Evolutionary conservation across 2,113 vertebrate genomes (phyloP), one percentile per base, ranked within the genome.

Genomic region (Arvicanthis niloticus): DNA sequence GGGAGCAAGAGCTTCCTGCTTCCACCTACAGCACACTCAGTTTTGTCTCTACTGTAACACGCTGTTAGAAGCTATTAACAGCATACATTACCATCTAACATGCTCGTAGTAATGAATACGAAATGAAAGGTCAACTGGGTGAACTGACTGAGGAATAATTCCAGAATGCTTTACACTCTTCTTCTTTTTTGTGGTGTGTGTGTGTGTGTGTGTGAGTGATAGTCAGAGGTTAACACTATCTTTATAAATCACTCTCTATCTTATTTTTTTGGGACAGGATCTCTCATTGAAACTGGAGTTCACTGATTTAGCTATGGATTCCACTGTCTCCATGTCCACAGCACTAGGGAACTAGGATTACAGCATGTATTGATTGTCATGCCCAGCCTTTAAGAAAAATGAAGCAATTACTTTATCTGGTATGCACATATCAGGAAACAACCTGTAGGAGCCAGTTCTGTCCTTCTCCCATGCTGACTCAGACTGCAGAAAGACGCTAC

Each of bases 131-230:
- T 68, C 48, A 80, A 88, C 7, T 92, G 34, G 58, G 45, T 91
- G 65, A 75, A 94, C 76, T 65, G 80, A 80, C 26, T 93, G 37
- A 88, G 42, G 31, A 86, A 62, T 29, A 58, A 96, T 73, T 96
- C 80, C 56, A 95, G 68, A 95, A 87, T 92, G n/a, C 62, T 58
- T 42, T 89, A 67, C 29, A 4, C 42, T 93, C n/a, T 42, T 89
- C 42, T 48, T 34, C 31, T 21, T 68, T 86, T 24, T 86, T 37
- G 84, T 67, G 42, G 29, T 34, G 26, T 34, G 0, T 37, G 45
- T 37, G 31, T 13, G 0, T 22, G 29, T 60, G 19, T 29, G 29
- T 68, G n/a, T 29, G 40, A 65, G 10, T 48, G 40, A 7, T 21
- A 40, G 40, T 3, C 82, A 65, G 26, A 21, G 17, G 62, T 31